These are phyloP conservation scores for Brenthis daphne DNA, from an alignment of 2,888 invertebrate species.

Conservation along the genomic window DNA sequence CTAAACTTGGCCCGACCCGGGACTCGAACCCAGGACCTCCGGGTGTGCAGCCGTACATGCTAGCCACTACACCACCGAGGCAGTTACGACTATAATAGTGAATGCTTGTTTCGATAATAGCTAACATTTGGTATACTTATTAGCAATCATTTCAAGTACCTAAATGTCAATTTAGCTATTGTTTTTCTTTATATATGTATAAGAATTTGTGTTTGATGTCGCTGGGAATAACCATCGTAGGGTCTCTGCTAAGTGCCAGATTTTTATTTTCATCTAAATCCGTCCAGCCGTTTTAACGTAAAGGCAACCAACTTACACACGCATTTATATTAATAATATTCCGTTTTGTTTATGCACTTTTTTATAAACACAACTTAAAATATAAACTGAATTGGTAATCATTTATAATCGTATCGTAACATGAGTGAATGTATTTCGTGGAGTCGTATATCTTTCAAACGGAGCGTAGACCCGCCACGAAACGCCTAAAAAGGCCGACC, in stretches of 20 bases:
- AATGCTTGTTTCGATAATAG: neutral
- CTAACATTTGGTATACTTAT: too few species aligned
- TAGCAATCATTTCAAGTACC: neutral
- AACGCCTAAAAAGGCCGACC: conserved; percentile 63
- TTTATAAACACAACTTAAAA: neutral
- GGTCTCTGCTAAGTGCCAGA: too few species aligned
- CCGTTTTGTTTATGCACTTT: too few species aligned
- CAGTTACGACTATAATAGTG: neutral
- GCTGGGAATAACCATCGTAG: too few species aligned
- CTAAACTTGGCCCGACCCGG: too few species aligned
- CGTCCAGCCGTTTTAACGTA: neutral
- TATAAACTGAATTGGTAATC: conserved; percentile 21
- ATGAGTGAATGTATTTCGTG: conserved; percentile 34
- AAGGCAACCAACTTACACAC: neutral
- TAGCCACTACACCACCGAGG: too few species aligned
- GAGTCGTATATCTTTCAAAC: conserved; percentile 45
- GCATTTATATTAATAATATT: neutral
- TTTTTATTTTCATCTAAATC: neutral
- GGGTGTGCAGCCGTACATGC: too few species aligned
- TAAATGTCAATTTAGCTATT: too few species aligned
- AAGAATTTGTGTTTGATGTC: too few species aligned
- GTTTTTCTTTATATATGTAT: neutral
- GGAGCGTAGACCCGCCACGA: conserved; percentile 48
- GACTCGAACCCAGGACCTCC: too few species aligned
- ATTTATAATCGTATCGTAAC: conserved; percentile 17